phyloP scores from a whole-genome alignment of 2,113 vertebrate species.

The Dicaeum eximium region DNA sequence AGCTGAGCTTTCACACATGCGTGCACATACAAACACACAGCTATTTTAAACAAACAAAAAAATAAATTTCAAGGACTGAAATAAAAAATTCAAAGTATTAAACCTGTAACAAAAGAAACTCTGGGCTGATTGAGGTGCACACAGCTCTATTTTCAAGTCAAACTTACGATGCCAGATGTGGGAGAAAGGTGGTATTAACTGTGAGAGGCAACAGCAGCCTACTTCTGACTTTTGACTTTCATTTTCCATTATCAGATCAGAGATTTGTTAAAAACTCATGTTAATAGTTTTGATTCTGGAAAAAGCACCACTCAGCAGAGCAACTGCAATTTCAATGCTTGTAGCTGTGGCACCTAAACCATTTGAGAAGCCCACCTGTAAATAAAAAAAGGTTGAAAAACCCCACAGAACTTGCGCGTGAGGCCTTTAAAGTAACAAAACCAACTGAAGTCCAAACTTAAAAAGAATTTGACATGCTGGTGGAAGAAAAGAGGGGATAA shows the following conservation, averaged over 20 bases:
- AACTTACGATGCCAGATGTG: neutral
- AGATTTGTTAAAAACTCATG: neutral
- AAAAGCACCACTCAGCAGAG: constrained; percentile 18
- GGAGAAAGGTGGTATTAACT: neutral
- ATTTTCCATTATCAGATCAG: neutral
- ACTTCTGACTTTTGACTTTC: constrained; percentile 46
- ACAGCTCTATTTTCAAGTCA: constrained; percentile 60
- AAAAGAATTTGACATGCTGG: constrained; percentile 85
- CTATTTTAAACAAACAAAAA: constrained; percentile 47
- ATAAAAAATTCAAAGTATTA: constrained; percentile 65
- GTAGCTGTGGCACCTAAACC: constrained; percentile 81
- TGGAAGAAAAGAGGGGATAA: constrained; percentile 81
- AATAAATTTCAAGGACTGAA: constrained; percentile 1
- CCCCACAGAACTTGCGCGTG: constrained; percentile 58
- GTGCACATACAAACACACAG: constrained; percentile 27
- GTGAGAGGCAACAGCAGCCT: neutral
- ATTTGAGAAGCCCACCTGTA: constrained; percentile 76
- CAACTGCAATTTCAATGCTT: neutral
- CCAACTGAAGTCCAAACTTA: constrained; percentile 80
- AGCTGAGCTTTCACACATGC: neutral
- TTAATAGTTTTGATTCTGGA: constrained; percentile 29
- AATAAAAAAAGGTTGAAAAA: constrained; percentile 75
- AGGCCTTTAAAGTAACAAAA: constrained; percentile 79
- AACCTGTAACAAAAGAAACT: constrained; percentile 80
- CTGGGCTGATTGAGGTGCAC: constrained; percentile 75